Conservation (phyloP, 2,113 vertebrate genomes). For the Apus apus region DNA sequence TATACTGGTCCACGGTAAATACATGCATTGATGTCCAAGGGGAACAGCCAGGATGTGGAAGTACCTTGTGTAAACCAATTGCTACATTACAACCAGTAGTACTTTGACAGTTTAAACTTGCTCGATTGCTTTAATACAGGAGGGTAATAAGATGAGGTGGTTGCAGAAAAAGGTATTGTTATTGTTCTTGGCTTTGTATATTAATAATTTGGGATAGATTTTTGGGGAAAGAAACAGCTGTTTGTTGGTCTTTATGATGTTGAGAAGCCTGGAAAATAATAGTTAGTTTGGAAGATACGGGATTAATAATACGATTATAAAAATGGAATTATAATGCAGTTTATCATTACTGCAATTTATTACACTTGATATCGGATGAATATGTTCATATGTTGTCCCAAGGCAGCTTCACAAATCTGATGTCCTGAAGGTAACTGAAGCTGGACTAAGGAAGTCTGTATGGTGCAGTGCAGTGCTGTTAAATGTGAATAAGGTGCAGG, state of each 20-base stretch:
- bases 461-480: background rate
- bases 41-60: rapidly evolving
- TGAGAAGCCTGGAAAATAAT: background rate
- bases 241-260: background rate
- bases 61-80: background rate
- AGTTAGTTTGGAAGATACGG: background rate
- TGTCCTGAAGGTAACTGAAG: background rate
- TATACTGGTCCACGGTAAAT: background rate
- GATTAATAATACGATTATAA: background rate
- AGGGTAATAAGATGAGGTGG: background rate
- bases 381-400: background rate
- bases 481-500: background rate
- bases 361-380: background rate
- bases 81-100: background rate
- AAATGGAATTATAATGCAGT: background rate
- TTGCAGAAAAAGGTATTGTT: background rate
- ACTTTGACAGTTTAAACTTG: background rate
- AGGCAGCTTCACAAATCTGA: background rate
- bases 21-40: background rate
- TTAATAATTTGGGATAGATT: background rate
- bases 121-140: background rate
- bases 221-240: background rate
- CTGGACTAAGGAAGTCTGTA: background rate
- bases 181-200: background rate
- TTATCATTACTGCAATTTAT: background rate